phyloP scores from a whole-genome alignment of 2,888 invertebrate genomes.

The Cotesia congregata region DNA sequence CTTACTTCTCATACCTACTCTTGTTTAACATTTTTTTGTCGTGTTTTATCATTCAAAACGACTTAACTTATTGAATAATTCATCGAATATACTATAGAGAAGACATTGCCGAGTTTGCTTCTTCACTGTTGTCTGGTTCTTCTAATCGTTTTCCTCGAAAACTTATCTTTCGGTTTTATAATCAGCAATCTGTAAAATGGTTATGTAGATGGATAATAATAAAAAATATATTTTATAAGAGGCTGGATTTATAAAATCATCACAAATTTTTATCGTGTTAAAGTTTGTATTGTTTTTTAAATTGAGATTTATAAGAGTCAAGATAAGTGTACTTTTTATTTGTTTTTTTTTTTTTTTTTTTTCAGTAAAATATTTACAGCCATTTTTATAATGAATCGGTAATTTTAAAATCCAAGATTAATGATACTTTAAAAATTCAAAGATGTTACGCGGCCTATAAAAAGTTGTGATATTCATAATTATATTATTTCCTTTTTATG shows the following conservation, averaged over 20 bases:
- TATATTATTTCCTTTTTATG: neutral
- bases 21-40: neutral
- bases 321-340: neutral
- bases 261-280: neutral
- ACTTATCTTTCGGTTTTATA: neutral
- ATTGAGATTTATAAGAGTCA: neutral
- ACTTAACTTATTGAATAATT: constrained; percentile 29
- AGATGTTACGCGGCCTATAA: neutral
- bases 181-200: neutral
- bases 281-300: neutral
- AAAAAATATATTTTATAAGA: neutral
- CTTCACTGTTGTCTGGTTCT: neutral
- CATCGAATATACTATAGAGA: constrained; percentile 16
- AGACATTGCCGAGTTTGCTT: constrained; percentile 10
- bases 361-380: neutral
- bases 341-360: neutral
- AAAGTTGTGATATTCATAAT: neutral
- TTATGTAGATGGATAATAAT: neutral
- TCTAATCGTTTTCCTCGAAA: neutral
- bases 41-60: constrained; percentile 26
- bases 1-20: constrained; percentile 12
- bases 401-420: neutral
- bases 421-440: neutral
- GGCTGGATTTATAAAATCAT: neutral
- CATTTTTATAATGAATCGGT: neutral